Percentiles rank a stretch among this genome's conserved stretches.
These are phyloP conservation scores for Alaudala cheleensis DNA, from an alignment of 2,113 vertebrate genomes.

Conservation along the genomic window DNA sequence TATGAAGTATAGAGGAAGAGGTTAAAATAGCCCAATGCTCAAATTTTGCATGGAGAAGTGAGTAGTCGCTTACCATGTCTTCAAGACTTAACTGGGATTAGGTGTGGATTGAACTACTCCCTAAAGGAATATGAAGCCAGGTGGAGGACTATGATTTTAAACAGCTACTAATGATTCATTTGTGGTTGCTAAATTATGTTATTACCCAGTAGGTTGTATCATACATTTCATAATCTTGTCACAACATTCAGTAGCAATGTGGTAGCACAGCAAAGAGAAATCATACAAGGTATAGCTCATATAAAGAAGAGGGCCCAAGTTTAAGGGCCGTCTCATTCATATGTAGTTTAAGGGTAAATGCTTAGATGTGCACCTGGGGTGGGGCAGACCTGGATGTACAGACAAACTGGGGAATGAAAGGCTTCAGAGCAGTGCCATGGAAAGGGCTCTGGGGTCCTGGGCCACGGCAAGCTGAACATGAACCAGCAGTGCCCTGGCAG, in stretches of 20 bases:
- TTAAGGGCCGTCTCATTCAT: not conserved
- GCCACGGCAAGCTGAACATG: not conserved
- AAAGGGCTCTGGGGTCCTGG: not conserved
- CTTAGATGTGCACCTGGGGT: not conserved
- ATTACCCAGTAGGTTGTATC: not conserved
- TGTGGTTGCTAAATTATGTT: not conserved
- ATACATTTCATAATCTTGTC: not conserved
- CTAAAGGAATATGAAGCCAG: not conserved
- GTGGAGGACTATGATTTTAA: not conserved
- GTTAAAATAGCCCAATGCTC: not conserved
- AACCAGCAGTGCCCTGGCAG: not conserved
- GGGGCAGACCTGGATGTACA: not conserved
- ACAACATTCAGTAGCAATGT: not conserved
- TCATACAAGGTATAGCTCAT: not conserved
- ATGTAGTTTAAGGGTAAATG: not conserved
- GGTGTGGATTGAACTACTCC: not conserved
- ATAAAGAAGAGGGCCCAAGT: not conserved
- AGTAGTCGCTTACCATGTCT: not conserved
- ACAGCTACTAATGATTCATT: not conserved
- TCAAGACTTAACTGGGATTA: not conserved
- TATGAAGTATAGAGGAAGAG: not conserved
- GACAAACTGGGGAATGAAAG: not conserved
- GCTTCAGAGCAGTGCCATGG: accelerated
- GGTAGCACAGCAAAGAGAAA: not conserved
- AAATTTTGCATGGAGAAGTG: not conserved